phyloP scores from a whole-genome alignment of 2,888 invertebrate species.

The Nephrotoma guestfalica region DNA sequence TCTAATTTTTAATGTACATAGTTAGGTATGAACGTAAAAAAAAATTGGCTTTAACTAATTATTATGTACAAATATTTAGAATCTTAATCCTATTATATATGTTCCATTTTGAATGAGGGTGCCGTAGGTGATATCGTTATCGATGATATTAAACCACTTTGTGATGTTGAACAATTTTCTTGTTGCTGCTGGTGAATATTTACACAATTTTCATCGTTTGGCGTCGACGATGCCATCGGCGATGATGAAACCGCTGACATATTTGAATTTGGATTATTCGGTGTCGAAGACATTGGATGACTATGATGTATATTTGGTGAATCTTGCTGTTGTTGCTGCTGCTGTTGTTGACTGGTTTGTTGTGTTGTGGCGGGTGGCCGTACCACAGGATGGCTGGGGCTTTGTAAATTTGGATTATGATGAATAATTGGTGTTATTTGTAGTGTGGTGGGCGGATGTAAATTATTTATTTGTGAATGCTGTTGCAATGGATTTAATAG shows the following conservation, averaged over 20 bases:
- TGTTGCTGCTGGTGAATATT: slow-evolving; percentile 3
- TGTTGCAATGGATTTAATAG: slow-evolving; percentile 15
- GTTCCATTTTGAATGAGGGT: slow-evolving; percentile 31
- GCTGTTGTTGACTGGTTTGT: slow-evolving; percentile 5
- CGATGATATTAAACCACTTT: slow-evolving; percentile 27
- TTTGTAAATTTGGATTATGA: slow-evolving; percentile 17
- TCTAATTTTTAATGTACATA: background rate
- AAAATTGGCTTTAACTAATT: background rate
- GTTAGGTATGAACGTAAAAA: no score
- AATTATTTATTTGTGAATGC: slow-evolving; percentile 11
- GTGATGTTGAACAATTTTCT: slow-evolving; percentile 10
- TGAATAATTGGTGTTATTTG: slow-evolving; percentile 20
- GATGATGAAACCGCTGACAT: slow-evolving; percentile 10
- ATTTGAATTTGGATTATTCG: slow-evolving; percentile 10
- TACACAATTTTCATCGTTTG: slow-evolving; percentile 5
- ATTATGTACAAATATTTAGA: background rate
- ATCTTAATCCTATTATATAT: slow-evolving; percentile 16
- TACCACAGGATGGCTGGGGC: slow-evolving; percentile 20
- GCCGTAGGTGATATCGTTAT: slow-evolving; percentile 28
- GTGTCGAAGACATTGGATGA: background rate
- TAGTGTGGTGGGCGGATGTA: slow-evolving; percentile 15
- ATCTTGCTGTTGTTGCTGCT: slow-evolving; percentile 10
- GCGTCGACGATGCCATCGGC: slow-evolving; percentile 10
- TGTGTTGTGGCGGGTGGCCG: slow-evolving; percentile 15
- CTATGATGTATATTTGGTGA: slow-evolving; percentile 13